Percentiles rank a stretch among this genome's conserved stretches.
Evolutionary conservation across 2,888 invertebrate genomes (phyloP).

Genomic region (Griposia aprilina): DNA sequence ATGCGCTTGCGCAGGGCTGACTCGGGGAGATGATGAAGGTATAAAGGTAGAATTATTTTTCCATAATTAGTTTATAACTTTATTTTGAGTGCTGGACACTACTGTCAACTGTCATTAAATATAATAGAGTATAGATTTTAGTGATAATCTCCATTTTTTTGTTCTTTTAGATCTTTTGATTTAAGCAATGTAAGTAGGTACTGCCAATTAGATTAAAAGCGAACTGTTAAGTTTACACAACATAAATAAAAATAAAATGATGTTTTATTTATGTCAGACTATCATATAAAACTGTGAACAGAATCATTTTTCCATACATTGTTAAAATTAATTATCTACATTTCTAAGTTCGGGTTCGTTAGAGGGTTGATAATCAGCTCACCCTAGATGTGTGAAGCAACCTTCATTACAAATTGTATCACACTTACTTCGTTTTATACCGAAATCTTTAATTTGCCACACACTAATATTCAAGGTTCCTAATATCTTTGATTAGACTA

Average conservation of each 20-base stretch:
- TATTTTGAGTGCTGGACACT: neutral
- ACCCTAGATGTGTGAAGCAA: neutral
- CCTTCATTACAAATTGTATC: neutral
- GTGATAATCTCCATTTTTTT: neutral
- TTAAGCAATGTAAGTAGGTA: neutral
- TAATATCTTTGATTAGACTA: neutral
- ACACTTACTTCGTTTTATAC: neutral
- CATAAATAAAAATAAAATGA: neutral
- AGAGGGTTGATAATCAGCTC: neutral
- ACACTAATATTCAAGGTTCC: neutral
- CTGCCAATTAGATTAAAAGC: neutral
- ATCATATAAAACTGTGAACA: neutral
- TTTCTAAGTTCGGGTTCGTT: neutral
- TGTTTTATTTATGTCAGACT: neutral
- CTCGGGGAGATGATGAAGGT: neutral
- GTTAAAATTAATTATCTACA: neutral
- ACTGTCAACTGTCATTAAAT: neutral
- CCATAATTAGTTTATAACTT: neutral
- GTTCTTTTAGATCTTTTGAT: neutral
- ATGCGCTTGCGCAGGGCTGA: conserved; percentile 60
- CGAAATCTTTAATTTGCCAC: neutral
- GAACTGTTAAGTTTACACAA: neutral
- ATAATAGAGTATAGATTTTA: too few species aligned
- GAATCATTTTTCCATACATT: neutral
- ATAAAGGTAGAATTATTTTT: too few species aligned